Evolutionary conservation across 92 coral and sea anemone species (phyloP).

Genomic region (Nematostella vectensis): DNA sequence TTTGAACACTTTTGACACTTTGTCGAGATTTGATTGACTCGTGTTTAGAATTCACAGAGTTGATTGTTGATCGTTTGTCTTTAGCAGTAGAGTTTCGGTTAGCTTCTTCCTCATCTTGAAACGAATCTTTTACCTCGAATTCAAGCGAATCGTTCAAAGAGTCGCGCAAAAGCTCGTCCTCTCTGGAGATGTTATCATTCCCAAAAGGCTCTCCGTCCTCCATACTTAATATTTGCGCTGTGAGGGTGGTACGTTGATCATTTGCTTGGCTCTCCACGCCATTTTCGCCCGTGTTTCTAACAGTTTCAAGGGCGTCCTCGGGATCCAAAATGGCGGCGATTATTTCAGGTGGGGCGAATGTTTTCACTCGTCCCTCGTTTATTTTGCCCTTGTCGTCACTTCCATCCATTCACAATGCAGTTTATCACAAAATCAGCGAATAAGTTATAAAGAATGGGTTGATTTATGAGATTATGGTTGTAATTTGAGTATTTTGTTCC

Average conservation of each 20-base stretch:
- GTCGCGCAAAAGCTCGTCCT: conserved; percentile 8
- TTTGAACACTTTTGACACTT: background rate
- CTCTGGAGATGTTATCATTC: background rate
- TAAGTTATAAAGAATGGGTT: background rate
- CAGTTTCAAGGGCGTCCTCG: conserved; percentile 5
- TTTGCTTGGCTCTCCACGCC: conserved; percentile 3
- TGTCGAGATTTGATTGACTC: background rate
- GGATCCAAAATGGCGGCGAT: conserved; percentile 67
- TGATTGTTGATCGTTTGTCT: too few relatives aligned
- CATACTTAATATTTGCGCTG: too few relatives aligned
- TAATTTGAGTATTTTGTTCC: background rate
- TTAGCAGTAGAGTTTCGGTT: background rate
- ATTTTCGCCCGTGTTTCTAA: background rate
- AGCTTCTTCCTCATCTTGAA: background rate
- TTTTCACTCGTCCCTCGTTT: conserved; percentile 12
- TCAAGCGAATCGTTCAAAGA: conserved; percentile 46
- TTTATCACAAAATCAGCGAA: background rate
- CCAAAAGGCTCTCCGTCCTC: conserved; percentile 4
- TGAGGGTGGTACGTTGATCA: too few relatives aligned
- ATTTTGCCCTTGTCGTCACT: conserved; percentile 1
- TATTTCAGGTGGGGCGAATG: conserved; percentile 43
- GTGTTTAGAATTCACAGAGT: too few relatives aligned
- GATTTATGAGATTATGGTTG: too few relatives aligned
- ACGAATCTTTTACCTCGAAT: conserved; percentile 5
- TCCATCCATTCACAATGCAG: conserved; percentile 18